A percentile compares a stretch with the other conserved stretches of the same genome.
phyloP scores from a whole-genome alignment of 2,888 invertebrate genomes.

The Lomographa bimaculata region DNA sequence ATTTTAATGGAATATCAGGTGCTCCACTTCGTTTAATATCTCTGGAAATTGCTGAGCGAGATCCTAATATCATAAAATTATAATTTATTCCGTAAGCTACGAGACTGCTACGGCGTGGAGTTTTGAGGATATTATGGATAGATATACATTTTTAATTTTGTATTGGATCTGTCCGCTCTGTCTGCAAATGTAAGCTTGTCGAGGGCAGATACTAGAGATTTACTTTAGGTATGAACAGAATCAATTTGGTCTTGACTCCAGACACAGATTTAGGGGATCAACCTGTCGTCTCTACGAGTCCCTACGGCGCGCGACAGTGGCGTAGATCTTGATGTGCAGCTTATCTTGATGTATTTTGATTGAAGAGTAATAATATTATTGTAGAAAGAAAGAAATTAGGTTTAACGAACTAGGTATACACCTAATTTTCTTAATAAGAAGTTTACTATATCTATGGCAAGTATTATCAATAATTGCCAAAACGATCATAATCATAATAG shows the following conservation, averaged over 20 bases:
- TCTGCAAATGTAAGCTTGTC: constrained; percentile 4
- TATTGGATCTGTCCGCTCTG: too few species aligned
- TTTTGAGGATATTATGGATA: constrained; percentile 6
- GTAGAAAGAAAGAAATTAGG: too few species aligned
- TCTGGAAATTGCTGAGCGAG: constrained; percentile 9
- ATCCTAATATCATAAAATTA: constrained; percentile 17
- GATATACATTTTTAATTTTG: constrained; percentile 4
- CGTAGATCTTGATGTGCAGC: too few species aligned
- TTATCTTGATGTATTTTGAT: neutral
- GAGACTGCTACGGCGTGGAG: constrained; percentile 16
- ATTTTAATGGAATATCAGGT: constrained; percentile 10
- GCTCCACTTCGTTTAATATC: constrained; percentile 10
- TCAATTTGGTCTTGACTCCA: constrained; percentile 24
- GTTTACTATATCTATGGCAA: too few species aligned
- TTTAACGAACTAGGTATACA: too few species aligned
- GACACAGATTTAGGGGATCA: constrained; percentile 24
- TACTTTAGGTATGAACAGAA: constrained; percentile 14
- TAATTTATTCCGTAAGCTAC: constrained; percentile 8
- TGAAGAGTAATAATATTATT: too few species aligned
- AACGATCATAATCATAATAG: too few species aligned
- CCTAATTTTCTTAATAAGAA: too few species aligned
- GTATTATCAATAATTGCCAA: too few species aligned
- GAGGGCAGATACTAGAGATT: neutral
- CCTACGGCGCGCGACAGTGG: constrained; percentile 2
- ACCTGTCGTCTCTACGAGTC: constrained; percentile 19